These are phyloP conservation scores for Aproaerema taeniolella DNA, from an alignment of 2,888 invertebrate genomes.

Conservation along the genomic window DNA sequence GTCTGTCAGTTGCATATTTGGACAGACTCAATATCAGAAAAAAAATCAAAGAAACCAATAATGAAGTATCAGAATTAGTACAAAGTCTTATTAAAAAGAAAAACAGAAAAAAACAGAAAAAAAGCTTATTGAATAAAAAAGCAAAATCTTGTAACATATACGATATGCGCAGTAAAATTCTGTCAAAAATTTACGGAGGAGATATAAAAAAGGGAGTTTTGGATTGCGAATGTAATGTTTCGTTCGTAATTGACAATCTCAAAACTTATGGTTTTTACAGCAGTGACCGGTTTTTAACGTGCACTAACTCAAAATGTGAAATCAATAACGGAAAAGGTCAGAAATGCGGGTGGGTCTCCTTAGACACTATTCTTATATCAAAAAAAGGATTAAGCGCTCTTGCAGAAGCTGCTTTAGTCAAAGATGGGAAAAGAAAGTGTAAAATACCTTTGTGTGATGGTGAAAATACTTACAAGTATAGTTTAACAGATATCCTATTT, in stretches of 20 bases:
- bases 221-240: not conserved
- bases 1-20: constrained; percentile 17
- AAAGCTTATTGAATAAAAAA: not conserved
- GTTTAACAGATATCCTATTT: not conserved
- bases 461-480: not conserved
- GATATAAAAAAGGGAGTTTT: not conserved
- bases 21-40: constrained; percentile 10
- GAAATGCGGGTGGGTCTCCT: not conserved
- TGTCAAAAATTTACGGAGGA: not conserved
- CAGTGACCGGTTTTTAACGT: not conserved
- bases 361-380: not conserved
- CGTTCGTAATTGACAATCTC: constrained; percentile 1
- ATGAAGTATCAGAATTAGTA: not conserved
- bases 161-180: not conserved
- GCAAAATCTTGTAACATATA: too few relatives aligned
- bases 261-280: not conserved
- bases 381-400: not conserved
- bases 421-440: not conserved
- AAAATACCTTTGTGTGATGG: not conserved
- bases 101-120: not conserved
- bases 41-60: not conserved
- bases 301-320: not conserved
- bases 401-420: not conserved
- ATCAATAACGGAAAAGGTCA: not conserved
- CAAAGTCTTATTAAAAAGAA: not conserved